These are phyloP conservation scores for Plotosus lineatus DNA, from an alignment of 2,113 vertebrate genomes.

Conservation along the genomic window DNA sequence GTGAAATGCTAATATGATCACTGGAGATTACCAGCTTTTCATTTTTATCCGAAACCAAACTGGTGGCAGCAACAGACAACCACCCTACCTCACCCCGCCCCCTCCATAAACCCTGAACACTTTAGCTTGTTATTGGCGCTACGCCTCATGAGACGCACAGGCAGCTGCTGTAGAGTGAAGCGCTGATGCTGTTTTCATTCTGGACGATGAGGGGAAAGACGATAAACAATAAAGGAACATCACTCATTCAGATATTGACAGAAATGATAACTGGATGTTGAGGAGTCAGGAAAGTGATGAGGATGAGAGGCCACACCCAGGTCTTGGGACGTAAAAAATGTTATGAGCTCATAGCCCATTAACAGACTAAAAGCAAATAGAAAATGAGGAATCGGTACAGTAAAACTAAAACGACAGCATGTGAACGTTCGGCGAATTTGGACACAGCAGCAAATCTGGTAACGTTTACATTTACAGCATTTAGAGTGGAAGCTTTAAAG, in stretches of 20 bases:
- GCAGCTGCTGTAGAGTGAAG: constrained; percentile 4
- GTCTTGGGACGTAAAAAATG: not conserved
- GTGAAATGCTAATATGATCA: constrained; percentile 56
- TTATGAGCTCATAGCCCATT: not conserved
- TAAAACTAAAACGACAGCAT: too few relatives aligned
- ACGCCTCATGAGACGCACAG: constrained; percentile 32
- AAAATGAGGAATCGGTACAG: too few relatives aligned
- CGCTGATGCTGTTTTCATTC: not conserved
- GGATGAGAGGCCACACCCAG: constrained; percentile 9
- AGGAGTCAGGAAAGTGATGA: constrained; percentile 27
- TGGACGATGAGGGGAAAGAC: not conserved
- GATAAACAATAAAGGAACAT: constrained; percentile 35
- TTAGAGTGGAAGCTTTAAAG: too few relatives aligned
- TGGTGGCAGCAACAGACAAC: too few relatives aligned
- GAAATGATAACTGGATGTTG: constrained; percentile 24
- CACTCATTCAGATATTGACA: constrained; percentile 42
- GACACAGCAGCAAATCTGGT: not conserved
- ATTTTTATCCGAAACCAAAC: constrained; percentile 35
- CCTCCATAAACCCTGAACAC: not conserved
- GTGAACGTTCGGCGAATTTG: not conserved
- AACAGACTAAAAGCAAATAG: not conserved
- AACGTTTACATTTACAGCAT: too few relatives aligned
- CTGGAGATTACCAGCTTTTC: constrained; percentile 51
- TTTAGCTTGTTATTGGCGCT: constrained; percentile 36
- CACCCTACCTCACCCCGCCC: not conserved